Conservation (phyloP, 92 coral and sea anemone genomes). For the Nematostella vectensis region DNA sequence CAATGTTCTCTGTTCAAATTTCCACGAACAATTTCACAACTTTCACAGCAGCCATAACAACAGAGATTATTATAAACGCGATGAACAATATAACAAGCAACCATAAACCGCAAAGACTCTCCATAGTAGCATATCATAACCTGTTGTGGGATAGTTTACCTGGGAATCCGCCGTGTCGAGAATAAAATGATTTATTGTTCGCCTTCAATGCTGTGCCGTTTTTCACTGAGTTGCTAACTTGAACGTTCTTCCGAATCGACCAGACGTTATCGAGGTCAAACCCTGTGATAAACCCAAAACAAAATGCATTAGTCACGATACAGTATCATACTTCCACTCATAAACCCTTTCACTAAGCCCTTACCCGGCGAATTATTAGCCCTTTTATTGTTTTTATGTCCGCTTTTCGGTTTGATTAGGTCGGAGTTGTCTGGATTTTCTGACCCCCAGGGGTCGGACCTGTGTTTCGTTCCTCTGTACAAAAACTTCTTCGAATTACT, state of each 20-base stretch:
- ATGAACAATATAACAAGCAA: too few species aligned
- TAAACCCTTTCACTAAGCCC: neutral
- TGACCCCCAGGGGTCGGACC: constrained; percentile 52
- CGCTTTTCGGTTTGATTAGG: constrained; percentile 21
- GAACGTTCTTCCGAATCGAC: constrained; percentile 81
- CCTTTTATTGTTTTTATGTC: constrained; percentile 26
- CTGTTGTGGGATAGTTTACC: constrained; percentile 27
- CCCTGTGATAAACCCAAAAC: constrained; percentile 24
- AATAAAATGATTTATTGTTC: constrained; percentile 56
- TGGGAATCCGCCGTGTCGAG: constrained; percentile 62
- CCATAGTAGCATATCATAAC: too few species aligned
- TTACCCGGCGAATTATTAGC: constrained; percentile 54
- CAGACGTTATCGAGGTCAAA: constrained; percentile 69
- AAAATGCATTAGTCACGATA: constrained; percentile 1
- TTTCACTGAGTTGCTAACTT: constrained; percentile 53
- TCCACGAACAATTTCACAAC: too few species aligned
- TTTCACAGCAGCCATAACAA: too few species aligned
- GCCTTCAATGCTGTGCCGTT: constrained; percentile 64
- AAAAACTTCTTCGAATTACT: constrained; percentile 64
- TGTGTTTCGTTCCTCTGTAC: constrained; percentile 43
- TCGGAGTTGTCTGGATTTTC: constrained; percentile 24
- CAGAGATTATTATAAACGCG: too few species aligned
- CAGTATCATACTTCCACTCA: neutral
- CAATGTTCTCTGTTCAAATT: too few species aligned
- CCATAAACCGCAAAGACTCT: too few species aligned